These are phyloP conservation scores for Chymomyza amoena DNA, from an alignment of 2,888 invertebrate genomes.

Conservation along the genomic window DNA sequence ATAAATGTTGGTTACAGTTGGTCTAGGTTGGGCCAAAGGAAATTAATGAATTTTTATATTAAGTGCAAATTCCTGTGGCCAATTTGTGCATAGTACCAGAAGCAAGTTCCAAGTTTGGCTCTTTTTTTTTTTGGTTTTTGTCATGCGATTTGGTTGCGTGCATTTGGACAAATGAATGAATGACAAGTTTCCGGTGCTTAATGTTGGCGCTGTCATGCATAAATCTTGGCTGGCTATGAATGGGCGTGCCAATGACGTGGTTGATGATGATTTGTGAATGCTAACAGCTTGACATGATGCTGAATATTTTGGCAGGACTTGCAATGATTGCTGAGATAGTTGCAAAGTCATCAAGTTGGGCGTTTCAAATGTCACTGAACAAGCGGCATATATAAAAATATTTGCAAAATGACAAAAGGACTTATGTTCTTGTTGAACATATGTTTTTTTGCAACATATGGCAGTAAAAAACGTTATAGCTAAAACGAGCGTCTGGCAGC, in stretches of 20 bases:
- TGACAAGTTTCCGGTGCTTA: slow-evolving; percentile 15
- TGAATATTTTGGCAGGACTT: neutral
- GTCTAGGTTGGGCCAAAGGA: slow-evolving; percentile 12
- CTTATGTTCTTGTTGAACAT: too few relatives aligned
- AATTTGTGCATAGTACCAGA: neutral
- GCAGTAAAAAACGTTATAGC: too few relatives aligned
- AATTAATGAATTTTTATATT: slow-evolving; percentile 48
- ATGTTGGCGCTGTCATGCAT: slow-evolving; percentile 14
- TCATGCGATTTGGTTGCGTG: slow-evolving; percentile 49
- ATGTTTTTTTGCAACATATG: too few relatives aligned
- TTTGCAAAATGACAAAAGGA: too few relatives aligned
- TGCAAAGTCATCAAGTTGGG: neutral
- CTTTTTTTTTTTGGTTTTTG: slow-evolving; percentile 14
- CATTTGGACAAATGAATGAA: slow-evolving; percentile 1
- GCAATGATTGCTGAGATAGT: neutral
- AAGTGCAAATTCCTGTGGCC: slow-evolving; percentile 61
- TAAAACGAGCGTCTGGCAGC: too few relatives aligned
- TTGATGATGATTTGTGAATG: slow-evolving; percentile 6
- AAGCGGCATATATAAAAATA: too few relatives aligned
- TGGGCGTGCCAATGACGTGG: neutral
- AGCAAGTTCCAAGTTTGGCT: neutral
- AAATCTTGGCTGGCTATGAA: neutral
- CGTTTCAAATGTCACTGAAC: too few relatives aligned
- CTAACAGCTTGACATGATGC: neutral
- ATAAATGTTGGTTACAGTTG: slow-evolving; percentile 25